Percentiles rank a stretch among this genome's conserved stretches.
Conservation (phyloP, 2,113 vertebrate species). For the Trinectes maculatus region DNA sequence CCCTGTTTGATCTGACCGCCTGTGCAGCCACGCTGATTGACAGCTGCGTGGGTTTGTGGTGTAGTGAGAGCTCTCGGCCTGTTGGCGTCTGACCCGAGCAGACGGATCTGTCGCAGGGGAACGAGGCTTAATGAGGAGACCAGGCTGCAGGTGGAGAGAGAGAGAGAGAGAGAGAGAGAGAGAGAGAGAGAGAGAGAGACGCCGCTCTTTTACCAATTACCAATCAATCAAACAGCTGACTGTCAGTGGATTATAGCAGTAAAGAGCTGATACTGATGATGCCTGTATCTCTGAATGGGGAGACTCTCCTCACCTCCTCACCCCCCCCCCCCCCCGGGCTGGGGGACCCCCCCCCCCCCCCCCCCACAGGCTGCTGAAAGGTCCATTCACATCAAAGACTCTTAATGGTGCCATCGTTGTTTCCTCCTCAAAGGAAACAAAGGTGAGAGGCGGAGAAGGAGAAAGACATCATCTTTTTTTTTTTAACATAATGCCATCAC, state of each 20-base stretch:
- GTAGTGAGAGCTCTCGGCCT: slow-evolving; percentile 47
- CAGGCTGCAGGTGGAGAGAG: not conserved
- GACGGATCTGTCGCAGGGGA: no score
- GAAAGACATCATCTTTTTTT: slow-evolving; percentile 21
- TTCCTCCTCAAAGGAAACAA: slow-evolving; percentile 55
- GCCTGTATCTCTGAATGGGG: no score
- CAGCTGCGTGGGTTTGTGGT: slow-evolving; percentile 27
- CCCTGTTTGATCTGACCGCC: slow-evolving; percentile 12
- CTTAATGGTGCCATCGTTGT: slow-evolving; percentile 65
- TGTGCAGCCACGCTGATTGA: slow-evolving; percentile 34
- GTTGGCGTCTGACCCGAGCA: slow-evolving; percentile 29
- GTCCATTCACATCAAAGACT: slow-evolving; percentile 62
- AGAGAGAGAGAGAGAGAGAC: no score
- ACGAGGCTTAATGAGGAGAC: slow-evolving; percentile 45
- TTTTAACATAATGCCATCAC: slow-evolving; percentile 9
- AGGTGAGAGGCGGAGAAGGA: slow-evolving; percentile 22
- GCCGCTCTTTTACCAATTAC: no score
- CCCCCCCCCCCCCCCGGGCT: not conserved
- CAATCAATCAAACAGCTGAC: no score
- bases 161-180: no score
- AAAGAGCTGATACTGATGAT: no score
- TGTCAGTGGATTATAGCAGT: no score
- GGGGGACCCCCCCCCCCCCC: not conserved
- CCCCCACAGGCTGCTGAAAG: slow-evolving; percentile 26
- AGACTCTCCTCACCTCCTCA: slow-evolving; percentile 10